Percentiles rank a stretch among this genome's conserved stretches.
phyloP scores from a whole-genome alignment of 2,888 invertebrate species.

The Trissoscelio sp. region DNA sequence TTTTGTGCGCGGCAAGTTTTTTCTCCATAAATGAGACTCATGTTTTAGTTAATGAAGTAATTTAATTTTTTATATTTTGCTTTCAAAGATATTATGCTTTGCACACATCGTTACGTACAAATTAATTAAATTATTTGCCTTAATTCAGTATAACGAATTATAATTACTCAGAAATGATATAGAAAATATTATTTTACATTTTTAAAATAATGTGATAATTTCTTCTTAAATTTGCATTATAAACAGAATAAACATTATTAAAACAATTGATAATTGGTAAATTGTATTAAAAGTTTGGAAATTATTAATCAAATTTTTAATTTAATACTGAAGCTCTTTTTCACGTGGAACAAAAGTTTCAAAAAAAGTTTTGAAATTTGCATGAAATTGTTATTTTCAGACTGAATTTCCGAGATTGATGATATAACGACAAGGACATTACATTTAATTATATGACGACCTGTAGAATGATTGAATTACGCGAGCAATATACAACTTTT shows the following conservation, averaged over 20 bases:
- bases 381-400: conserved; percentile 14
- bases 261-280: too few species aligned
- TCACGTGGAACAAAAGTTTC: not conserved
- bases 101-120: conserved; percentile 6
- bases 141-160: too few species aligned
- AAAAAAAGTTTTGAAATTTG: not conserved
- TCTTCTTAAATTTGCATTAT: too few species aligned
- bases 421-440: conserved; percentile 20
- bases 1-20: conserved; percentile 1
- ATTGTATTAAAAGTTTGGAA: too few species aligned
- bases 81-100: not conserved
- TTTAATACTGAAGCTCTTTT: too few species aligned
- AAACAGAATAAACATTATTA: too few species aligned
- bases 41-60: conserved; percentile 23
- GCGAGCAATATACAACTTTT: conserved; percentile 52
- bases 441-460: conserved; percentile 28
- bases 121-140: conserved; percentile 28
- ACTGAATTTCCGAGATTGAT: conserved; percentile 18
- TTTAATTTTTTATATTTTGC: conserved; percentile 14
- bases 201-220: too few species aligned
- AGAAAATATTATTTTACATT: too few species aligned
- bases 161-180: too few species aligned
- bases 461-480: conserved; percentile 55
- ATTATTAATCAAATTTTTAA: too few species aligned
- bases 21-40: conserved; percentile 3